Conservation (phyloP, 2,113 vertebrate genomes). For the Corythornis vintsioides region DNA sequence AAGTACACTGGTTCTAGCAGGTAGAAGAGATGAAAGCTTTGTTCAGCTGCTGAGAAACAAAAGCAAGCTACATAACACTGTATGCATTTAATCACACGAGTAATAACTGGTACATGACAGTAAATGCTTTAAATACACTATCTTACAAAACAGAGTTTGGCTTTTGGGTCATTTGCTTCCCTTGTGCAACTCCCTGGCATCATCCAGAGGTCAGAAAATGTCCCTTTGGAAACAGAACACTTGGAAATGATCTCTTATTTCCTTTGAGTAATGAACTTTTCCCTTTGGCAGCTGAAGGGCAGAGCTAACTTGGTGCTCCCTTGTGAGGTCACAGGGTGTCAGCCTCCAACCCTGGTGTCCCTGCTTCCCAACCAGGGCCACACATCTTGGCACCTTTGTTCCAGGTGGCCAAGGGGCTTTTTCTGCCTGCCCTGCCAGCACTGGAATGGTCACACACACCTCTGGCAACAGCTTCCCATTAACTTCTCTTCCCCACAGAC, state of each 20-base stretch:
- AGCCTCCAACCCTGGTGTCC: too few relatives aligned
- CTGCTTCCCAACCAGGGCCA: not conserved
- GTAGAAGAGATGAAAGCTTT: slow-evolving; percentile 57
- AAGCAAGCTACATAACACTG: slow-evolving; percentile 42
- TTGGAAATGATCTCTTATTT: not conserved
- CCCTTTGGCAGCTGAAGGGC: not conserved
- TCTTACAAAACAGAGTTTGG: slow-evolving; percentile 67
- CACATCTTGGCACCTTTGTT: not conserved
- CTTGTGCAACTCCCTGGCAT: slow-evolving; percentile 36
- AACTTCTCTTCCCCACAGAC: not conserved
- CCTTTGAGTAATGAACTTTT: not conserved
- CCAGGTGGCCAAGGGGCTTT: not conserved
- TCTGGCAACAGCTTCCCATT: not conserved
- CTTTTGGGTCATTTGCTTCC: slow-evolving; percentile 48
- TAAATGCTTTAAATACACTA: slow-evolving; percentile 69
- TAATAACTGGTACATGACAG: slow-evolving; percentile 64
- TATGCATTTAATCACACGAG: slow-evolving; percentile 56
- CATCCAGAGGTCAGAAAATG: not conserved
- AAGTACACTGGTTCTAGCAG: slow-evolving; percentile 55
- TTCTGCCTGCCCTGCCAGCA: not conserved
- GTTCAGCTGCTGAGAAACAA: slow-evolving; percentile 57
- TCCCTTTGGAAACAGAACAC: not conserved
- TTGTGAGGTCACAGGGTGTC: not conserved
- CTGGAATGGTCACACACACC: not conserved
- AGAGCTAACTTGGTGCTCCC: not conserved